Evolutionary conservation across 2,113 vertebrate genomes (phyloP), one percentile per base, ranked within the genome.

Genomic region (Bubo scandiacus): DNA sequence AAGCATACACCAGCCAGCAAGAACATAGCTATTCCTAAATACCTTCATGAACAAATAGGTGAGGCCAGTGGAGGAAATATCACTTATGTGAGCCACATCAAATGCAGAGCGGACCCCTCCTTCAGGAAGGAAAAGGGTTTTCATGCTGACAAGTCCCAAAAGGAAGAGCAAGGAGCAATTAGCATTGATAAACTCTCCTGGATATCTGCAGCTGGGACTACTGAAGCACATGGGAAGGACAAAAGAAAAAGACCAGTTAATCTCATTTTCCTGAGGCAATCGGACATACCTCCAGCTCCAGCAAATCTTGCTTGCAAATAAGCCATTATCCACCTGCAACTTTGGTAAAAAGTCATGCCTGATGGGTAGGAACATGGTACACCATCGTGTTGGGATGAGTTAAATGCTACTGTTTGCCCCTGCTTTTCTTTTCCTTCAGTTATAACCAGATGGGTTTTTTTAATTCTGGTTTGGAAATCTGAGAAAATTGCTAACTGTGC

Each of bases 371-470:
- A 57, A 38, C 5, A 47, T 1, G 0, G 7, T 8, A 30, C 23
- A 34, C 8, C 65, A 26, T 11, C 3, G 1, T 34, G 9, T 3
- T 3, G 15, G 21, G 11, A 85, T 0, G 0, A 59, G 3, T 2
- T 10, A 13, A 27, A 36, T 7, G 27, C 21, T 74, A 22, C 32
- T 30, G 14, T 38, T 59, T 8, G 4, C 63, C 42, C 27, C 6
- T 30, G 36, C 23, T 86, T 58, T 47, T 6, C 23, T 47, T 21
- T 34, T 17, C n/a, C 45, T 62, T 40, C 45, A 25, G 0, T 23
- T 54, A 13, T 8, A 74, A 34, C 3, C 63, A 65, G 29, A 12
- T 13, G 3, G 8, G 2, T 2, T 15, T 81, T 66, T 2, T 8
- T 47, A 47, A 9, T 25, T 15, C n/a, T 30, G 8, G 7, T 26